phyloP scores from a whole-genome alignment of 2,113 vertebrate genomes.

The Mormoops blainvillei region DNA sequence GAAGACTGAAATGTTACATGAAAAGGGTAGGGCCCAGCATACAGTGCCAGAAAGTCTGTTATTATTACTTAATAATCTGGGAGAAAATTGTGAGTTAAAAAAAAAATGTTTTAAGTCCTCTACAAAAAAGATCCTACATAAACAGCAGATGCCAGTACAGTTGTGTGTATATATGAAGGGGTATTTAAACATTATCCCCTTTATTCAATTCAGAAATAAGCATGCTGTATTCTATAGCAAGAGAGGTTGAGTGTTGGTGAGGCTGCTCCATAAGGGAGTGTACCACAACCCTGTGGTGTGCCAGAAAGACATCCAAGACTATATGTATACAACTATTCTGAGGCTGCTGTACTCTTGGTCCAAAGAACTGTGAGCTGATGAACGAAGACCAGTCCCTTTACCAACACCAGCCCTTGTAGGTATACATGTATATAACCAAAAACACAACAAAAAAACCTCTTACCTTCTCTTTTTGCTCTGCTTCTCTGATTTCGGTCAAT shows the following conservation, averaged over 20 bases:
- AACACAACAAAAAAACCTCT: background rate
- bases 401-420: background rate
- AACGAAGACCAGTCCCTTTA: background rate
- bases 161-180: background rate
- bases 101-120: background rate
- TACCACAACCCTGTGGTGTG: background rate
- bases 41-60: background rate
- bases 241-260: background rate
- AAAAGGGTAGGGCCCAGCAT: background rate
- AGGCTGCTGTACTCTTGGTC: background rate
- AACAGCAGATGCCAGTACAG: background rate
- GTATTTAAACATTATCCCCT: background rate
- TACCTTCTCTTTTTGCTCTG: conserved; percentile 24
- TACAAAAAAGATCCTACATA: background rate
- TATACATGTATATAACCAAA: background rate
- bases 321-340: rapidly evolving
- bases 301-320: background rate
- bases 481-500: conserved; percentile 38
- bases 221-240: background rate
- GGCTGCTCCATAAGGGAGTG: background rate
- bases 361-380: background rate
- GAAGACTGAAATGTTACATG: background rate
- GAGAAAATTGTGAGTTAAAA: background rate
- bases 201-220: background rate
- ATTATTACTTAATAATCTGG: background rate